phyloP scores from a whole-genome alignment of 2,888 invertebrate species.

The Euspilapteryx auroguttella region DNA sequence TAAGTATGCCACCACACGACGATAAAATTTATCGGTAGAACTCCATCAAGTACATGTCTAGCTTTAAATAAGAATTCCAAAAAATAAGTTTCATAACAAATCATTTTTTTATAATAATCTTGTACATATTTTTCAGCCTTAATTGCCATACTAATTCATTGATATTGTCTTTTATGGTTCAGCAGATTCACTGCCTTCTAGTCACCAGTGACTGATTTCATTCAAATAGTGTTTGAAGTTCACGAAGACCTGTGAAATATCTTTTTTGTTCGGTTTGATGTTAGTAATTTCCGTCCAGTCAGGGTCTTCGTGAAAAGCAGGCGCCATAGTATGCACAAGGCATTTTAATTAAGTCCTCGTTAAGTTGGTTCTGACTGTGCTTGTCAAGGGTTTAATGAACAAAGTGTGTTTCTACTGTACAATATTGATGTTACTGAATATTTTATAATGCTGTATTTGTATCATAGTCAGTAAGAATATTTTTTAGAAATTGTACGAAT shows the following conservation, averaged over 20 bases:
- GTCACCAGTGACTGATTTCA: conserved; percentile 20
- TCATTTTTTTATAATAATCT: too few species aligned
- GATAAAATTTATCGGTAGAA: conserved; percentile 67
- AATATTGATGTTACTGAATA: too few species aligned
- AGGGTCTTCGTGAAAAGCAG: not conserved
- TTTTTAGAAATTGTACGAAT: too few species aligned
- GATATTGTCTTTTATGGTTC: not conserved
- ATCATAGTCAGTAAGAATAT: too few species aligned
- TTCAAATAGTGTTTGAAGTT: not conserved
- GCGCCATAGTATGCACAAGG: not conserved
- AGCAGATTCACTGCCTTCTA: conserved; percentile 12
- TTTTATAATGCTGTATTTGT: too few species aligned
- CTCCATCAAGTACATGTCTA: conserved; percentile 5
- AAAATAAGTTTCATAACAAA: not conserved
- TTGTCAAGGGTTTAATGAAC: too few species aligned
- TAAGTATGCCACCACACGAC: conserved; percentile 63
- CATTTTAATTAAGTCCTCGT: not conserved
- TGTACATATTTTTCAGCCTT: not conserved
- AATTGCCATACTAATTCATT: not conserved
- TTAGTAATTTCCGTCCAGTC: not conserved
- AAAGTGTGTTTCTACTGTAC: too few species aligned
- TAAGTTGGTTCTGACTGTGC: too few species aligned
- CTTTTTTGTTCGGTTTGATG: not conserved
- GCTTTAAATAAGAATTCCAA: not conserved
- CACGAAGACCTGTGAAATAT: not conserved